phyloP scores from a whole-genome alignment of 35 echinoderm and acorn worm genomes.

The Anneissia japonica region DNA sequence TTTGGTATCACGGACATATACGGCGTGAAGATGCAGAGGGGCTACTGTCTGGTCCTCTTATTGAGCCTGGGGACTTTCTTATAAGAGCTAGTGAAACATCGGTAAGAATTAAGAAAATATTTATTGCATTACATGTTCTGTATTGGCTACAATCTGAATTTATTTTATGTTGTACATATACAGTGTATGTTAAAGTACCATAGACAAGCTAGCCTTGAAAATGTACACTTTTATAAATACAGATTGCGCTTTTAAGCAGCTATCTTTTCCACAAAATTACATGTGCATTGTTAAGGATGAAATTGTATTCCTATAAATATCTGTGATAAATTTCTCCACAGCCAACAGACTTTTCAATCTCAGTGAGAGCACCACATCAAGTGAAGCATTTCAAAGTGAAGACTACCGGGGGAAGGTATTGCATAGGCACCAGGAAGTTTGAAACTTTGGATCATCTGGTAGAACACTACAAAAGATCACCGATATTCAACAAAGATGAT shows the following conservation, averaged over 20 bases:
- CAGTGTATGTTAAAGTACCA: no score
- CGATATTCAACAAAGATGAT: conserved; percentile 74
- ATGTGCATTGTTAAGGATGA: no score
- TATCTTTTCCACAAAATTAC: no score
- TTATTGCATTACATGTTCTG: no score
- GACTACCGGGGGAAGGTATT: conserved; percentile 44
- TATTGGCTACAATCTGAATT: no score
- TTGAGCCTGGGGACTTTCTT: conserved; percentile 65
- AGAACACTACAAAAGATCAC: conserved; percentile 85
- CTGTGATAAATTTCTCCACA: conserved; percentile 41
- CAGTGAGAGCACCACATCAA: conserved; percentile 71
- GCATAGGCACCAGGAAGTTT: conserved; percentile 81
- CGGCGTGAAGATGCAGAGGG: conserved; percentile 65
- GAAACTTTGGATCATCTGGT: conserved; percentile 85
- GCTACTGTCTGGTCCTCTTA: conserved; percentile 26
- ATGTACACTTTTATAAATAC: no score
- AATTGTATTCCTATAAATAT: no score
- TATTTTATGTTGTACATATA: no score
- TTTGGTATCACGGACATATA: conserved; percentile 86
- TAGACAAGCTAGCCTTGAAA: no score
- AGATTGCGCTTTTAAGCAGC: no score
- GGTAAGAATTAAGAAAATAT: no score
- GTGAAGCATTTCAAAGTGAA: conserved; percentile 98
- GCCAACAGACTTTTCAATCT: conserved; percentile 89
- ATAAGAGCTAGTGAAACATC: conserved; percentile 82